Conservation (phyloP, 1,140 invertebrate species). For the Phortica variegata region DNA sequence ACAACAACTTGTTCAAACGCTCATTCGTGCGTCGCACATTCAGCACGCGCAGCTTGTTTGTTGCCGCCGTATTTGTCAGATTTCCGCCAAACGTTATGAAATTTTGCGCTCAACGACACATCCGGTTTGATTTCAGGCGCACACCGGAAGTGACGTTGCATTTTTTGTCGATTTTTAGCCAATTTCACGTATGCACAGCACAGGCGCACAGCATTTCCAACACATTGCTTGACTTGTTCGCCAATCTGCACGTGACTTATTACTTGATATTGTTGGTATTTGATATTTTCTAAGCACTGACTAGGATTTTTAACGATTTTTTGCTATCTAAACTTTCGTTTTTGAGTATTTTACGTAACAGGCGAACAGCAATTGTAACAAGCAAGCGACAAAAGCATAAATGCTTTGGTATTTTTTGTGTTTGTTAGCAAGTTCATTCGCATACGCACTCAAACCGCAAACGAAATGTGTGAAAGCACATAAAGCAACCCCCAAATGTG, state of each 20-base stretch:
- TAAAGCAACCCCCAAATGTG: too few relatives aligned
- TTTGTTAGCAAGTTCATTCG: neutral
- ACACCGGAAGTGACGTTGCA: slow-evolving; percentile 5
- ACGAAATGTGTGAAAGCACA: neutral
- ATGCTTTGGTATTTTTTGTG: neutral
- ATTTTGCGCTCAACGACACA: too few relatives aligned
- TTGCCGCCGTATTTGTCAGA: too few relatives aligned
- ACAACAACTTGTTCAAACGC: too few relatives aligned
- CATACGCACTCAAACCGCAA: neutral
- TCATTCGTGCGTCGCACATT: too few relatives aligned
- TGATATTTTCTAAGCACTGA: slow-evolving; percentile 1
- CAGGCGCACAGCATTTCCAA: slow-evolving; percentile 5
- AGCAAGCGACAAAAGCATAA: neutral
- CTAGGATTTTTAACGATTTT: too few relatives aligned
- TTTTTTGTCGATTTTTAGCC: slow-evolving; percentile 14
- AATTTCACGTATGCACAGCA: neutral
- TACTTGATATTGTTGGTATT: too few relatives aligned
- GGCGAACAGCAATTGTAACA: slow-evolving; percentile 4
- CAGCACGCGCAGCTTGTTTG: too few relatives aligned
- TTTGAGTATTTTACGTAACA: slow-evolving; percentile 5
- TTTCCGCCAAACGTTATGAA: too few relatives aligned
- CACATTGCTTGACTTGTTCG: neutral
- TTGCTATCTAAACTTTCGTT: slow-evolving; percentile 18
- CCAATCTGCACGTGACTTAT: neutral
- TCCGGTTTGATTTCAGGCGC: slow-evolving; percentile 1